Base-by-base conservation (phyloP, 1,140 invertebrate genomes). In the Megalonaias nervosa region DNA sequence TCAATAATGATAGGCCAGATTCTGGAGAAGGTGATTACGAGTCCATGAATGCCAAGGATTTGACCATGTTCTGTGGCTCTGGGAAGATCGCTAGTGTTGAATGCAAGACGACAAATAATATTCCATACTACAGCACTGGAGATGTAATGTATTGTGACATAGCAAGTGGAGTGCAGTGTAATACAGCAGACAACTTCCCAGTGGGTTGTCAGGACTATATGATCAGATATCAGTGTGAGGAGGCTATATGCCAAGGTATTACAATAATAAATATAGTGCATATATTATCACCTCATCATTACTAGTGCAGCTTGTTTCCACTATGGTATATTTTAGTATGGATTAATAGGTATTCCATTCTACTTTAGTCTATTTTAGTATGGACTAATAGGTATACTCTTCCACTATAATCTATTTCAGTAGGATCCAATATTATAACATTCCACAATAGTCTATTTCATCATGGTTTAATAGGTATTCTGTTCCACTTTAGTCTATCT, bases 91-190 rank as follows among this genome's bases (percentile, higher is more conserved):
- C 57, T 31, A 58, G 64, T 16, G 71, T 83, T 14, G 80, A 83
- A 66, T 83, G 82, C 69, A 38, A 77, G 31, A 76, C 77, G 13
- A 73, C 68, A 17, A 60, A 78, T 70, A 65, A 74, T 12, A 78
- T 78, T n/a, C 81, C 81, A 26, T 70, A 55, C 23, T 79, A 79
- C 77, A 79, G 66, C 59, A 71, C 67, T 5, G 82, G 82, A 56
- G 76, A 81, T 58, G 59, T 67, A 4, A 69, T 70, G 11, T 71
- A 59, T 3, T 86, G 84, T 38, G 67, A 55, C 21, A 48, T 81
- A 21, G 67, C 76, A 16, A 71, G 71, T 12, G 74, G 74, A 2
- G 38, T 76, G 17, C 31, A 21, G 15, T 76, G 74, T 66, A 26
- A 58, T 19, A n/a, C 57, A 15, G 21, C 65, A n/a, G 26, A 65